phyloP scores from a whole-genome alignment of 2,888 invertebrate species.

The Caenorhabditis drosophilae region DNA sequence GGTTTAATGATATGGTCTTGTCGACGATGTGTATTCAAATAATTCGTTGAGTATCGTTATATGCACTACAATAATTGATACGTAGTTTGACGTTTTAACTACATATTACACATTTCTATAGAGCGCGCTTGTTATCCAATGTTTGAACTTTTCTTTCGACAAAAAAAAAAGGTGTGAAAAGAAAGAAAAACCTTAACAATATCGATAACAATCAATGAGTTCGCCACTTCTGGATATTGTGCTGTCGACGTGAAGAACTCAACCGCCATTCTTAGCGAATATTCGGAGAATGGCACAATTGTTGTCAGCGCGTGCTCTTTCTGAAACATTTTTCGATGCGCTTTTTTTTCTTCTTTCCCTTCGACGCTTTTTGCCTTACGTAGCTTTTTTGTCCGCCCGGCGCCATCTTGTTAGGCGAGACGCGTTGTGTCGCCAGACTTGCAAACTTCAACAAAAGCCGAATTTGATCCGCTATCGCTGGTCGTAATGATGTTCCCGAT shows the following conservation, averaged over 20 bases:
- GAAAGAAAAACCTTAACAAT: conserved; percentile 77
- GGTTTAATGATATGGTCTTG: too few relatives aligned
- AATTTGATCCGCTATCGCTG: conserved; percentile 70
- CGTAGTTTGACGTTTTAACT: too few relatives aligned
- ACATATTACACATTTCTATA: too few relatives aligned
- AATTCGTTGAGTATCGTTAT: too few relatives aligned
- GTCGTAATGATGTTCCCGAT: conserved; percentile 32
- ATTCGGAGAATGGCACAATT: conserved; percentile 85
- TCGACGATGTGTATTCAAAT: too few relatives aligned
- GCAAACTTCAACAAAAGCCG: conserved; percentile 71
- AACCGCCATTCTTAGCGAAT: conserved; percentile 79
- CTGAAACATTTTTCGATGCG: conserved; percentile 68
- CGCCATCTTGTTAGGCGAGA: conserved; percentile 29
- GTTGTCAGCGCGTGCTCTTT: conserved; percentile 82
- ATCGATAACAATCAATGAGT: conserved; percentile 78
- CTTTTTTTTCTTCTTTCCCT: conserved; percentile 3
- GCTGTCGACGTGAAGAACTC: conserved; percentile 81
- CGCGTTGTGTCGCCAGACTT: conserved; percentile 53
- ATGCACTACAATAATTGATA: too few relatives aligned
- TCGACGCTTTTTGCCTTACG: conserved; percentile 15
- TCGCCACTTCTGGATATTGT: conserved; percentile 78
- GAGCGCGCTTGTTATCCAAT: too few relatives aligned
- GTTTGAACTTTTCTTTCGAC: too few relatives aligned
- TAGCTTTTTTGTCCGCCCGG: conserved; percentile 42
- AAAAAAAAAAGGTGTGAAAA: too few relatives aligned